Percentiles rank a stretch among this genome's conserved stretches.
Conservation (phyloP, 2,888 invertebrate genomes). For the Carpatolechia fugitivella region DNA sequence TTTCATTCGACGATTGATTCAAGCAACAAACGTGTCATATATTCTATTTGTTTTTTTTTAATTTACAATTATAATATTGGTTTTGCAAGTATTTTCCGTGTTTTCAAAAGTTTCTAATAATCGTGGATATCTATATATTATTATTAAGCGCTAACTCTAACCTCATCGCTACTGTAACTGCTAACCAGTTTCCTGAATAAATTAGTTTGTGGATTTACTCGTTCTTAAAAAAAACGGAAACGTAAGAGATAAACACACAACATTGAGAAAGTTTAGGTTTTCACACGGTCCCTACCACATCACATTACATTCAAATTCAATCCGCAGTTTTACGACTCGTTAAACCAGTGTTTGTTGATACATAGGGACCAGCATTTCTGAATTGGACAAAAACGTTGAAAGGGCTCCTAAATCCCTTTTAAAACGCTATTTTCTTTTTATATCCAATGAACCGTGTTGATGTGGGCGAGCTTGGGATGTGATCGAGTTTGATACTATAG, state of each 20-base stretch:
- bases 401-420: slow-evolving; percentile 55
- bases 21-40: slow-evolving; percentile 13
- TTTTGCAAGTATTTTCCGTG: not conserved
- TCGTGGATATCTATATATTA: too few relatives aligned
- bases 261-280: not conserved
- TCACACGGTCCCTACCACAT: not conserved
- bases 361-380: slow-evolving; percentile 43
- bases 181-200: too few relatives aligned
- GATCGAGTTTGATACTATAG: slow-evolving; percentile 11
- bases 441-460: slow-evolving; percentile 62
- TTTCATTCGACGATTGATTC: slow-evolving; percentile 27
- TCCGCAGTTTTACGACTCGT: slow-evolving; percentile 41
- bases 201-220: too few relatives aligned
- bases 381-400: slow-evolving; percentile 54
- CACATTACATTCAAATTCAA: slow-evolving; percentile 25
- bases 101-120: too few relatives aligned
- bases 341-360: slow-evolving; percentile 54
- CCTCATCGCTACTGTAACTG: too few relatives aligned
- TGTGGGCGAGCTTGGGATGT: slow-evolving; percentile 52
- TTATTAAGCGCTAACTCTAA: too few relatives aligned
- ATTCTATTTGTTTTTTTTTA: not conserved
- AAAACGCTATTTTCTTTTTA: slow-evolving; percentile 64
- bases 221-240: too few relatives aligned
- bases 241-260: not conserved
- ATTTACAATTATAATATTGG: too few relatives aligned